Evolutionary conservation across 2,797 vertebrate genomes (phyloP).

Genomic region (Rallus crepitans): DNA sequence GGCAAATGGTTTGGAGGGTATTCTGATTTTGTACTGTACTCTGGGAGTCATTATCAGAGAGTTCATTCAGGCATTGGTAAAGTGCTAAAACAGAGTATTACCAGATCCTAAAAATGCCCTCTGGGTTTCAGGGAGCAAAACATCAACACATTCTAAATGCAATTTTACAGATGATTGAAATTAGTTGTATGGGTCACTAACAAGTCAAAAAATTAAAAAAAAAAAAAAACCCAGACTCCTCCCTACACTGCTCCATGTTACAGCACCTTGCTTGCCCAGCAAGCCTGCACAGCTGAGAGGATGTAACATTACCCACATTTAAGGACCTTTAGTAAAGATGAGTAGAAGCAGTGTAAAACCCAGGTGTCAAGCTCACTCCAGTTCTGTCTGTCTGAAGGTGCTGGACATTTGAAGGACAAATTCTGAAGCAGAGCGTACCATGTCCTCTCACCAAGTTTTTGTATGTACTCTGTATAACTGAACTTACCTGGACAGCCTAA

Average conservation of each 20-base stretch:
- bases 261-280: background rate
- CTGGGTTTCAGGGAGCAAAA: background rate
- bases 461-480: background rate
- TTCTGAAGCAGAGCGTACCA: background rate
- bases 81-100: background rate
- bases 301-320: background rate
- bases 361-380: background rate
- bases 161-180: background rate
- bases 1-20: background rate
- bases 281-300: background rate
- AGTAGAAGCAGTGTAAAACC: background rate
- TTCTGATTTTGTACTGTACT: background rate
- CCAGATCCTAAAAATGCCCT: background rate
- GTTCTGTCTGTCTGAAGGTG: background rate
- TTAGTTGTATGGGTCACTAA: background rate
- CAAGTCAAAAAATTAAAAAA: background rate
- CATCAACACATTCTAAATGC: background rate
- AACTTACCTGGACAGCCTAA: background rate
- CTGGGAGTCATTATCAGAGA: background rate
- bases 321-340: background rate
- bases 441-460: background rate
- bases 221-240: rapidly evolving
- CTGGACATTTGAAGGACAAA: background rate
- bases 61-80: background rate
- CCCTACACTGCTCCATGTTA: background rate